Evolutionary conservation across 2,113 vertebrate genomes (phyloP), one percentile per base, ranked within the genome.

Genomic region (Syngnathus floridae): DNA sequence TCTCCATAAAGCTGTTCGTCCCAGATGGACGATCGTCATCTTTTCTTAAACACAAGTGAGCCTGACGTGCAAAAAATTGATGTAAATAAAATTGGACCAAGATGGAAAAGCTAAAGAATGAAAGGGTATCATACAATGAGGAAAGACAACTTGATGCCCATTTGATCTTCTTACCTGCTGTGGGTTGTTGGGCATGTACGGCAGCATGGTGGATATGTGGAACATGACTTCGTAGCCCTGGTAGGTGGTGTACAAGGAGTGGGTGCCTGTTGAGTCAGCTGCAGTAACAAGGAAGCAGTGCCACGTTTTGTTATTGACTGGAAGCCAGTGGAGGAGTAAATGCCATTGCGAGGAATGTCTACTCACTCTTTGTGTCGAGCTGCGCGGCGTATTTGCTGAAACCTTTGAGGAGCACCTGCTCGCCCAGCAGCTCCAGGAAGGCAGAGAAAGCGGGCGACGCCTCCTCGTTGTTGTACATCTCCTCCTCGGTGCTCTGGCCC

Each of bases 381-480:
- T 98, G 96, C 0, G 96, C 96, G 0, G 94, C 93, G 0, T 98
- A 98, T 73, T 97, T 95, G 87, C 41, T 67, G 87, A 98, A 98
- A 64, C 94, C 90, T 65, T 80, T 90, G 70, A 91, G 87, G 16
- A 88, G 85, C 60, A 98, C 94, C 71, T 93, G 93, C 75, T 98
- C 94, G 0, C 96, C 96, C 0, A 98, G 81, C 13, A 97, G 91
- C 8, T 88, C 62, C 1, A 98, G 90, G 86, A 98, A 98, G 68
- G 93, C 90, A 38, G 92, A 93, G 0, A 98, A 93, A 63, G 94
- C 89, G 0, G 94, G 89, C 0, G 92, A 93, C 0, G 95, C 93
- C 5, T 89, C 92, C 87, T 98, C 95, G 0, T 98, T 98, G 90
- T 98, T 98, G 89, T 98, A 98, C 96, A 98, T 98, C 91, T 98